These are phyloP conservation scores for Micromussa lordhowensis DNA, from an alignment of 92 coral and sea anemone species.

Conservation along the genomic window DNA sequence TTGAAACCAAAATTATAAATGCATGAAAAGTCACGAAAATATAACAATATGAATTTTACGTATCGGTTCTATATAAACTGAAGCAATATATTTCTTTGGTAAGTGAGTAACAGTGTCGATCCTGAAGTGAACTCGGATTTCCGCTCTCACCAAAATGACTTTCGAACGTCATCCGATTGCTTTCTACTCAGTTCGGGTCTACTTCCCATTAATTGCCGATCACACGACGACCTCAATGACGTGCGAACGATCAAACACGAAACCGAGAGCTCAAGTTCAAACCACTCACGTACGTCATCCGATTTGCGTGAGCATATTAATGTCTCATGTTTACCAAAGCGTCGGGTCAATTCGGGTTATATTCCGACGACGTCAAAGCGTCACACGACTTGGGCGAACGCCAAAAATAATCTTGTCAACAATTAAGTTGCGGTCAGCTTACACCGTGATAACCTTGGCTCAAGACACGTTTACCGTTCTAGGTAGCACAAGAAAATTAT, in stretches of 20 bases:
- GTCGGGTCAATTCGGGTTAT: conserved; percentile 2
- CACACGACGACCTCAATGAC: neutral
- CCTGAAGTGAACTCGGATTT: neutral
- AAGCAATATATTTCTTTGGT: neutral
- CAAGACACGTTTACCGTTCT: neutral
- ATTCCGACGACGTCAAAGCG: neutral
- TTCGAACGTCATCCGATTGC: conserved; percentile 23
- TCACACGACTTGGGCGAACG: conserved; percentile 19
- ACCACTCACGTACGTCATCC: conserved; percentile 21
- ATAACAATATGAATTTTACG: neutral
- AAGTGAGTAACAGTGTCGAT: neutral
- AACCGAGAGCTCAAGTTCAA: neutral
- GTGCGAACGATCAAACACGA: neutral
- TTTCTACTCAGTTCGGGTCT: conserved; percentile 2
- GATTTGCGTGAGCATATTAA: conserved; percentile 16
- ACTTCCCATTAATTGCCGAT: conserved; percentile 5
- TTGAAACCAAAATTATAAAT: neutral
- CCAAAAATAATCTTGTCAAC: conserved; percentile 17
- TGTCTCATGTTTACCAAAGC: neutral
- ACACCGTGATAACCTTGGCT: neutral
- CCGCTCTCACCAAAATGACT: neutral
- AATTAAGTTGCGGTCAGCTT: neutral
- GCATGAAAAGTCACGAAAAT: neutral
- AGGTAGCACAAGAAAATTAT: neutral
- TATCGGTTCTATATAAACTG: neutral